These are phyloP conservation scores for Gulo gulo DNA, from an alignment of 2,113 vertebrate genomes.

Conservation along the genomic window DNA sequence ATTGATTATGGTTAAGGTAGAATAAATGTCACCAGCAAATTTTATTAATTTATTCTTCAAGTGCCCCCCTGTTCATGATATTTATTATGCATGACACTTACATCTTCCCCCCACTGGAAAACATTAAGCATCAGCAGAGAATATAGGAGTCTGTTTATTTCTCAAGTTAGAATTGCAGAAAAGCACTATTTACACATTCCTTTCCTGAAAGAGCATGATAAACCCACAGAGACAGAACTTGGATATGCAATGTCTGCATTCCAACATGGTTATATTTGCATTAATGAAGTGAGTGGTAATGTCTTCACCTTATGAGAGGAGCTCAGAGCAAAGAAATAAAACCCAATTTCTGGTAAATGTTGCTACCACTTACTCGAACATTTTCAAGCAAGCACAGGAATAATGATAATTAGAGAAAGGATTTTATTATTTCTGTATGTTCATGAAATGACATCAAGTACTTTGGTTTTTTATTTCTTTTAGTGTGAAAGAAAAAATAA, in stretches of 20 bases:
- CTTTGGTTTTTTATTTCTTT: background rate
- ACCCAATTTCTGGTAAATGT: background rate
- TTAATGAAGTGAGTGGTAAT: background rate
- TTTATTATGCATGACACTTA: background rate
- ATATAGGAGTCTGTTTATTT: background rate
- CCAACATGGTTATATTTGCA: background rate
- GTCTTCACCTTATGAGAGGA: background rate
- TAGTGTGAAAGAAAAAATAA: background rate
- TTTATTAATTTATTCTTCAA: conserved; percentile 16
- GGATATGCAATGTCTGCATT: background rate
- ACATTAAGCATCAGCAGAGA: conserved; percentile 1
- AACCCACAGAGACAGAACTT: background rate
- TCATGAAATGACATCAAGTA: background rate
- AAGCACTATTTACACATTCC: background rate
- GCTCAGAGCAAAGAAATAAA: background rate
- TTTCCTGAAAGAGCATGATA: background rate
- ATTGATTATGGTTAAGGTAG: background rate
- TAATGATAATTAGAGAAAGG: background rate
- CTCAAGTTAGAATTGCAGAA: conserved; percentile 10
- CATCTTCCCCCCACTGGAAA: background rate
- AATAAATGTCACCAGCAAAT: background rate
- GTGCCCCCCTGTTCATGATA: background rate
- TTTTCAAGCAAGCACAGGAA: background rate
- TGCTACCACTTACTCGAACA: background rate
- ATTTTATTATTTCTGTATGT: background rate